Conservation (phyloP, 1,140 invertebrate genomes). For the Platorchestia sp. region DNA sequence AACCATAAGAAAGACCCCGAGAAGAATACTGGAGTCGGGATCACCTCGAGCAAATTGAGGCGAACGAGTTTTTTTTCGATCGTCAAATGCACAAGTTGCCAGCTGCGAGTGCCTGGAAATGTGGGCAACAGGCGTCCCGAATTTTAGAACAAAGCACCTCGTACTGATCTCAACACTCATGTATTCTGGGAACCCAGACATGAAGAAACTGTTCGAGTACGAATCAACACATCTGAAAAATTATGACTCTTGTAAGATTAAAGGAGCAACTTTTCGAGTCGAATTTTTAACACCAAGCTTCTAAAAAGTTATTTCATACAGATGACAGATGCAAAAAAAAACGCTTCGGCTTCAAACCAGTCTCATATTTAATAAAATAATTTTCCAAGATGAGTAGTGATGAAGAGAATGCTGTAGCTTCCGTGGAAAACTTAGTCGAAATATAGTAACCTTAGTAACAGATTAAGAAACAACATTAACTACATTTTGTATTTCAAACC, state of each 20-base stretch:
- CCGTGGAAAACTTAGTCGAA: no score
- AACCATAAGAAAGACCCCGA: neutral
- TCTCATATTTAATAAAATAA: neutral
- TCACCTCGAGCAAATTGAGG: neutral
- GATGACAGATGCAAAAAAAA: neutral
- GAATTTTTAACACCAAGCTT: neutral
- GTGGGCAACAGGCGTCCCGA: neutral
- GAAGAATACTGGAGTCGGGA: neutral
- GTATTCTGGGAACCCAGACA: neutral
- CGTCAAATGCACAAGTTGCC: neutral
- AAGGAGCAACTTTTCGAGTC: neutral
- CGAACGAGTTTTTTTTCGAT: neutral
- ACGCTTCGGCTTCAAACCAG: neutral
- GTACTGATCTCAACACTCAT: neutral
- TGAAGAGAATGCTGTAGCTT: no score
- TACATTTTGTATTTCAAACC: neutral
- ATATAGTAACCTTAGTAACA: neutral
- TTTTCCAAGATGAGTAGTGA: no score
- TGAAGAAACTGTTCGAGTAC: neutral
- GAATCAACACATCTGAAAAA: neutral
- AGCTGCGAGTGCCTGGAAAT: neutral
- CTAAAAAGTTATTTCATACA: neutral
- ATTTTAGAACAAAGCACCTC: neutral
- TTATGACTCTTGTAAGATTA: neutral
- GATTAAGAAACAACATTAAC: neutral